A percentile compares a stretch with the other conserved stretches of the same genome.
These are phyloP conservation scores for Sepiola atlantica DNA, from an alignment of 2,888 invertebrate species.

Conservation along the genomic window DNA sequence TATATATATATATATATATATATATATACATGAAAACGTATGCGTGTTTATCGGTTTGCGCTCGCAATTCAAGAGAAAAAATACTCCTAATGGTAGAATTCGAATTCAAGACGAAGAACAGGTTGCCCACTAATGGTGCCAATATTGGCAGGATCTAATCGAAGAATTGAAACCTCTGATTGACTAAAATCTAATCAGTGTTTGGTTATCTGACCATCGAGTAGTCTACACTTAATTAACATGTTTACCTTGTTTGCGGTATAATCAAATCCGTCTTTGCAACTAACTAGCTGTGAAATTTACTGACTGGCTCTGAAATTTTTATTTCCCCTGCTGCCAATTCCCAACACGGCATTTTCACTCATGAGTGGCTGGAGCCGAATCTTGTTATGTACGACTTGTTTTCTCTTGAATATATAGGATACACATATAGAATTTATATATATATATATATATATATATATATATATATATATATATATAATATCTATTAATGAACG, in stretches of 20 bases:
- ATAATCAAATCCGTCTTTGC: not conserved
- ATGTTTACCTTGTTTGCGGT: not conserved
- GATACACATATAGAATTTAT: too few relatives aligned
- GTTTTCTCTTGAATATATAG: too few relatives aligned
- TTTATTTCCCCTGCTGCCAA: not conserved
- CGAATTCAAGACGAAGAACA: not conserved
- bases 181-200: not conserved
- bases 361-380: not conserved
- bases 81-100: not conserved
- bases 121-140: not conserved
- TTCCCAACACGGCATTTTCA: not conserved
- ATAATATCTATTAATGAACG: too few relatives aligned
- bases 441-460: too few relatives aligned
- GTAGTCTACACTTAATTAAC: not conserved
- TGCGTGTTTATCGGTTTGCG: too few relatives aligned
- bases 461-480: too few relatives aligned
- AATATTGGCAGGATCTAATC: not conserved
- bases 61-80: not conserved
- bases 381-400: not conserved
- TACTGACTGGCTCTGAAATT: not conserved
- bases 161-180: not conserved
- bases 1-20: too few relatives aligned
- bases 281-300: not conserved
- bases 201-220: not conserved
- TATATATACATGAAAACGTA: too few relatives aligned